Conservation (phyloP, 2,113 vertebrate genomes). For the Ceratotherium simum region DNA sequence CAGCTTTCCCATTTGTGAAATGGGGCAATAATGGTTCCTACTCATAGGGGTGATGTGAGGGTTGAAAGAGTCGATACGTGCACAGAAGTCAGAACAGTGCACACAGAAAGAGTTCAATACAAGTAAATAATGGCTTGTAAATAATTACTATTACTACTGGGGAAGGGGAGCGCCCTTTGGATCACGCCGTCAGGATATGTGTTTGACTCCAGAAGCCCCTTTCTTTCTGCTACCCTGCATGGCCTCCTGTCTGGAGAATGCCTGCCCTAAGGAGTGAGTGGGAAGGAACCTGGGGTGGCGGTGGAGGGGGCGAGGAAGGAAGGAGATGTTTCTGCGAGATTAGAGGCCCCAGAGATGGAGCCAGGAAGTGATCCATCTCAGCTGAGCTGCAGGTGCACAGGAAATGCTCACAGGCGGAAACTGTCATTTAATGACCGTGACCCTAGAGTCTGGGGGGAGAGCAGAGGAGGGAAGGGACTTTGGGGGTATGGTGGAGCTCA, state of each 20-base stretch:
- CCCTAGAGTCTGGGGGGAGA: not conserved
- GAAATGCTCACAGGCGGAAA: not conserved
- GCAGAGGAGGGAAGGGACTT: not conserved
- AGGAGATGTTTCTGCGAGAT: not conserved
- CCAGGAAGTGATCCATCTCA: not conserved
- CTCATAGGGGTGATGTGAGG: too few relatives aligned
- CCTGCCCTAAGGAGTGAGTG: not conserved
- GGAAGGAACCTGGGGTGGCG: not conserved
- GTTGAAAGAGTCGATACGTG: not conserved
- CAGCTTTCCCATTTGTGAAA: not conserved
- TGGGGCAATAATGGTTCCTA: not conserved
- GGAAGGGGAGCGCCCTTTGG: not conserved
- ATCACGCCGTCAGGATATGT: not conserved
- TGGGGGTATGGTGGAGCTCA: not conserved
- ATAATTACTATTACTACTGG: not conserved
- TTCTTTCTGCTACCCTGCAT: not conserved
- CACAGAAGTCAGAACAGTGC: not conserved
- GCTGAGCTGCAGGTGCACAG: not conserved
- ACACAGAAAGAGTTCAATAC: too few relatives aligned
- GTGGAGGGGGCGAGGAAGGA: not conserved
- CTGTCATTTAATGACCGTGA: not conserved
- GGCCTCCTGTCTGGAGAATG: not conserved
- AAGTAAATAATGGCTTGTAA: not conserved
- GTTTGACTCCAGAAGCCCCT: not conserved
- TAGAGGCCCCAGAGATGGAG: not conserved